These are phyloP conservation scores for Sinocyclocheilus rhinocerous DNA, from an alignment of 2,113 vertebrate species.

Conservation along the genomic window DNA sequence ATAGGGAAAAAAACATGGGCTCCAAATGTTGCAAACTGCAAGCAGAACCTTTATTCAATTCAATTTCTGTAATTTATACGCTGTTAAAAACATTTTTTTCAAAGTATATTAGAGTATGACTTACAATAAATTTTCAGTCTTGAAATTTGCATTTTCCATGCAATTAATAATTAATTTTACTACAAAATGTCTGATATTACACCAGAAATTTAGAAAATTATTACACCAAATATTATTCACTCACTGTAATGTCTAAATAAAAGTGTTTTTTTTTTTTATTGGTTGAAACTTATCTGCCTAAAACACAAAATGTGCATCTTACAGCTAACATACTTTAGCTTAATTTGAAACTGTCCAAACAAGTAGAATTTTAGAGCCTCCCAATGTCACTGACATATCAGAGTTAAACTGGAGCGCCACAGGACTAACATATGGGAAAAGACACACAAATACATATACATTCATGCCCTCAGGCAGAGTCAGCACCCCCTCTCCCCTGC, in stretches of 20 bases:
- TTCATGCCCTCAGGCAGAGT: conserved; percentile 36
- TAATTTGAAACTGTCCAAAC: conserved; percentile 47
- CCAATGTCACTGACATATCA: conserved; percentile 17
- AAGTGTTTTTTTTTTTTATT: not conserved
- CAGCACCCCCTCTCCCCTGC: conserved; percentile 81
- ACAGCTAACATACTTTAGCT: not conserved
- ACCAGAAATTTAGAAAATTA: too few species aligned
- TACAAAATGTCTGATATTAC: too few species aligned
- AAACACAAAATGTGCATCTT: not conserved
- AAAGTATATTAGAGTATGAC: too few species aligned
- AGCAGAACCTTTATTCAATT: not conserved
- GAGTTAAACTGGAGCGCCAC: conserved; percentile 32
- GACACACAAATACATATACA: conserved; percentile 31
- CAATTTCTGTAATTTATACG: too few species aligned
- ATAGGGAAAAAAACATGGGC: not conserved
- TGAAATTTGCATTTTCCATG: too few species aligned
- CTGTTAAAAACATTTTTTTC: too few species aligned
- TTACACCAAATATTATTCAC: too few species aligned
- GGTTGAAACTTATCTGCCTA: not conserved
- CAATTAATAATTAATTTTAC: too few species aligned
- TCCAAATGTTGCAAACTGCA: not conserved
- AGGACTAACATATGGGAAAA: conserved; percentile 57
- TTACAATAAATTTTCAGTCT: too few species aligned
- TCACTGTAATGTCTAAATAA: not conserved
- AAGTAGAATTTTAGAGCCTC: not conserved